Evolutionary conservation across 2,888 invertebrate species (phyloP).

Genomic region (Ptilodon capucinus): DNA sequence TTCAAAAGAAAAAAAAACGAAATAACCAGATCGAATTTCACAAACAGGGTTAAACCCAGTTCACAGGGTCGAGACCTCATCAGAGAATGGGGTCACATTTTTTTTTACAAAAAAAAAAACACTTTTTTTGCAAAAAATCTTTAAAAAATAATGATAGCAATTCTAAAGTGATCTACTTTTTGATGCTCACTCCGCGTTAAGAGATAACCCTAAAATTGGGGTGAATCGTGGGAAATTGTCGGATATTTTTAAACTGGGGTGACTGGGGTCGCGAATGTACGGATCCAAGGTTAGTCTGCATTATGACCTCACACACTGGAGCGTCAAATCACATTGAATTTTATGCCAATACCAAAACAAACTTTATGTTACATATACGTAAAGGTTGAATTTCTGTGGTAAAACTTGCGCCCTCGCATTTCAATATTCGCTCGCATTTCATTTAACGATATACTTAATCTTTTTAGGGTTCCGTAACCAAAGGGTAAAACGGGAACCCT

Average conservation of each 20-base stretch:
- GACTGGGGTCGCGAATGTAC: conserved; percentile 50
- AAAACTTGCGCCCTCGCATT: too few relatives aligned
- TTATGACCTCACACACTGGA: too few relatives aligned
- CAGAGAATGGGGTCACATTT: conserved; percentile 70
- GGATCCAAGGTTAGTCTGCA: conserved; percentile 62
- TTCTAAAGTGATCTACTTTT: conserved; percentile 72
- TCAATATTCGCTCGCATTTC: too few relatives aligned
- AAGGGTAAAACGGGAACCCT: too few relatives aligned
- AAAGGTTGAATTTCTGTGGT: too few relatives aligned
- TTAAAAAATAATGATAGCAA: conserved; percentile 61
- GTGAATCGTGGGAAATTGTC: conserved; percentile 71
- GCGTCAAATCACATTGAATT: too few relatives aligned
- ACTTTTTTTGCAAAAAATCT: conserved; percentile 37
- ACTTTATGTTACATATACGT: too few relatives aligned
- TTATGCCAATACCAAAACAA: too few relatives aligned
- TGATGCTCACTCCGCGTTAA: conserved; percentile 53
- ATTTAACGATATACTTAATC: too few relatives aligned
- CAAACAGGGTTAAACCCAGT: conserved; percentile 72
- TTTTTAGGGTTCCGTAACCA: too few relatives aligned
- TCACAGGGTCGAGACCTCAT: conserved; percentile 77
- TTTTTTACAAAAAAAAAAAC: conserved; percentile 43
- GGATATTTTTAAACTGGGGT: conserved; percentile 39
- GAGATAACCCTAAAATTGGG: conserved; percentile 77
- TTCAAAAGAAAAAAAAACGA: conserved; percentile 38
- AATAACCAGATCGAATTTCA: conserved; percentile 72